Evolutionary conservation across 2,888 invertebrate genomes (phyloP).

Genomic region (Slavum lentiscoides): DNA sequence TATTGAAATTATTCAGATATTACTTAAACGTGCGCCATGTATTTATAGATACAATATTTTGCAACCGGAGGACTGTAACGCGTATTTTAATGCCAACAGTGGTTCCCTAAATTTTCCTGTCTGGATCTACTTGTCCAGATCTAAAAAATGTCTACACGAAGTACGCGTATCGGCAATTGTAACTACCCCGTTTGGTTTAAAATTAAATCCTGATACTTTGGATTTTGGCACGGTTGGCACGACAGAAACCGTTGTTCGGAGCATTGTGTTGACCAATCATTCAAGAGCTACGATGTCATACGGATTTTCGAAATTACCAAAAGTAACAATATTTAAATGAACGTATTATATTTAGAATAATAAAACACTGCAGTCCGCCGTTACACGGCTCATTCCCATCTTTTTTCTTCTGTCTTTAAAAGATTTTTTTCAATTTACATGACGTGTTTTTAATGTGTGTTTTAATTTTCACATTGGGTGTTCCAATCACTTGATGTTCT

Average conservation of each 20-base stretch:
- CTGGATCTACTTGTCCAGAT: not conserved
- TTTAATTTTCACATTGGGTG: too few relatives aligned
- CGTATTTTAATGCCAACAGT: not conserved
- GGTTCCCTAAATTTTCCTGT: conserved; percentile 29
- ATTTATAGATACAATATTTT: conserved; percentile 30
- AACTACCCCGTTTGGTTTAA: conserved; percentile 53
- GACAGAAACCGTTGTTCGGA: conserved; percentile 53
- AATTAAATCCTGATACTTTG: conserved; percentile 51
- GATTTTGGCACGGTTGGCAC: conserved; percentile 55
- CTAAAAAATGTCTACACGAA: not conserved
- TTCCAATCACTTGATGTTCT: too few relatives aligned
- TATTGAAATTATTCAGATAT: not conserved
- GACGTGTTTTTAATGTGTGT: too few relatives aligned
- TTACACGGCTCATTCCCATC: too few relatives aligned
- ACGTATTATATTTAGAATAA: too few relatives aligned
- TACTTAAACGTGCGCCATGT: too few relatives aligned
- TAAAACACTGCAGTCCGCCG: too few relatives aligned
- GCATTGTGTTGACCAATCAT: conserved; percentile 54
- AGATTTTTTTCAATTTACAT: too few relatives aligned
- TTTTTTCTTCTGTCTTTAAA: too few relatives aligned
- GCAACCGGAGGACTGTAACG: not conserved
- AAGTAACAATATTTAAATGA: conserved; percentile 41
- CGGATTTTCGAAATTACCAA: conserved; percentile 55
- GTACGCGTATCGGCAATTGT: conserved; percentile 49
- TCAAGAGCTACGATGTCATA: conserved; percentile 50